Percentiles rank a stretch among this genome's conserved stretches.
phyloP scores from a whole-genome alignment of 2,797 vertebrate species.

The Etheostoma perlongum region DNA sequence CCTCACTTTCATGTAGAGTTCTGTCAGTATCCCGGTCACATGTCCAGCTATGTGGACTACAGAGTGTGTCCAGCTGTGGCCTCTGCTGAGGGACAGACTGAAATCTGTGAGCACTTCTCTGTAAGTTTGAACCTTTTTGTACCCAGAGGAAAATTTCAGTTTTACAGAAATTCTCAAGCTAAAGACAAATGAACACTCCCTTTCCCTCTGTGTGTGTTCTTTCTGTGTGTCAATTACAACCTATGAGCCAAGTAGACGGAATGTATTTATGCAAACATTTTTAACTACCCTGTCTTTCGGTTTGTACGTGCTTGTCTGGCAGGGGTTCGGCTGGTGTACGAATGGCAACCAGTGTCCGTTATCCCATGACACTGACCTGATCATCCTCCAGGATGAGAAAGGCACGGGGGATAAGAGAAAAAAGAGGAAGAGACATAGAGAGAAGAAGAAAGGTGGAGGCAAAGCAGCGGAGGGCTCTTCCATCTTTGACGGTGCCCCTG shows the following conservation, averaged over 20 bases:
- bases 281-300: background rate
- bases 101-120: conserved; percentile 92
- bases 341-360: conserved; percentile 89
- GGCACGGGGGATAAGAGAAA: conserved; percentile 84
- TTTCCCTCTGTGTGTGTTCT: background rate
- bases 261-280: background rate
- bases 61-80: conserved; percentile 85
- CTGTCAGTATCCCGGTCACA: conserved; percentile 87
- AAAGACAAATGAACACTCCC: background rate
- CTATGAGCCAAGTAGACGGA: background rate
- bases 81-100: conserved; percentile 54
- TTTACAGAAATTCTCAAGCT: background rate
- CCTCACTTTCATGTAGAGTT: conserved; percentile 89
- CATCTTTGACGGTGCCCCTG: conserved; percentile 56
- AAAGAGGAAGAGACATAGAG: conserved; percentile 85
- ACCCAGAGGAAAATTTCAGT: background rate
- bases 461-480: conserved; percentile 15
- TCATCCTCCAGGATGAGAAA: conserved; percentile 93
- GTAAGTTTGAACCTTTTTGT: conserved; percentile 78
- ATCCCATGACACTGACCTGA: conserved; percentile 95
- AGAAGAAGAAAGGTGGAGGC: conserved; percentile 73
- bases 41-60: conserved; percentile 92
- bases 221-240: background rate
- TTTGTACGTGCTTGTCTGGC: conserved; percentile 14
- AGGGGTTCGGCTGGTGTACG: conserved; percentile 97